phyloP scores from a whole-genome alignment of 2,113 vertebrate species.

The Nesoenas mayeri region DNA sequence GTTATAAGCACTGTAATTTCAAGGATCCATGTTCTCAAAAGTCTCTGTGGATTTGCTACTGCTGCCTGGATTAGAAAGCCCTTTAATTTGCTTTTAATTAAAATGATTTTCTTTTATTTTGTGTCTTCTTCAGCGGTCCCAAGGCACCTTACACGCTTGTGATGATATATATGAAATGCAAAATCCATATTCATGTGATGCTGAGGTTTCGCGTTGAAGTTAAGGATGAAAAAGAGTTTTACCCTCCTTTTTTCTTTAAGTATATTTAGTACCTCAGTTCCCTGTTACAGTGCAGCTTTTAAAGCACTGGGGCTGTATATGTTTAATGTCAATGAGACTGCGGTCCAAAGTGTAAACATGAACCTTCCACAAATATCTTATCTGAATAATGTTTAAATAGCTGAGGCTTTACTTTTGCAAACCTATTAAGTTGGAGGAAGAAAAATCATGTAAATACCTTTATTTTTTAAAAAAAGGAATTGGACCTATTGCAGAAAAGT shows the following conservation, averaged over 20 bases:
- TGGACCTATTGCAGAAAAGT: not conserved
- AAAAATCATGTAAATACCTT: not conserved
- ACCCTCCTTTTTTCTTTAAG: not conserved
- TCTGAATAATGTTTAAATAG: not conserved
- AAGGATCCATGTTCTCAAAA: constrained; percentile 6
- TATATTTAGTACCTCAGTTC: not conserved
- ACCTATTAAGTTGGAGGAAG: not conserved
- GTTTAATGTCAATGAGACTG: not conserved
- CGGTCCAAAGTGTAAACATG: not conserved
- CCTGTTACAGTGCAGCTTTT: not conserved
- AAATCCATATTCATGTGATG: not conserved
- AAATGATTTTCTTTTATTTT: constrained; percentile 49
- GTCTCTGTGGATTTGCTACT: not conserved
- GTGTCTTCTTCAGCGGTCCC: not conserved
- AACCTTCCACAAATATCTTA: not conserved
- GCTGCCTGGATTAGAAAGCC: constrained; percentile 39
- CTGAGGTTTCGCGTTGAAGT: not conserved
- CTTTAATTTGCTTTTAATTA: constrained; percentile 67
- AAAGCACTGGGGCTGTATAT: fast-evolving
- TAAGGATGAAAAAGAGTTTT: not conserved
- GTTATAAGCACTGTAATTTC: not conserved
- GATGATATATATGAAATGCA: not conserved
- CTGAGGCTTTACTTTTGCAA: not conserved
- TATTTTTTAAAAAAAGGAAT: not conserved
- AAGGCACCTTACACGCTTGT: not conserved